phyloP scores from a whole-genome alignment of 2,113 vertebrate genomes.

The Sisor rabdophorus region DNA sequence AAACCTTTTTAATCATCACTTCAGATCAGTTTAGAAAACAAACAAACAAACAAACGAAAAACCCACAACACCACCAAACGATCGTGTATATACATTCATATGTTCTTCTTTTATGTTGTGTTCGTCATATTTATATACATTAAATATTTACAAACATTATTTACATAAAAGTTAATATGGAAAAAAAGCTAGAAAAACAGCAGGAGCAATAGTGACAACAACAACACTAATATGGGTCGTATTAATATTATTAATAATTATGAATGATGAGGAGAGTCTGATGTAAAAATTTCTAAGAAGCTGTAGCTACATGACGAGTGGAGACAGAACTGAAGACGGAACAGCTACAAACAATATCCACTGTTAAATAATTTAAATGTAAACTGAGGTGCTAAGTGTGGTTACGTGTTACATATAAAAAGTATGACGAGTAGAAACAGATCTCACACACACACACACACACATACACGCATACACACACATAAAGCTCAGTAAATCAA shows the following conservation, averaged over 20 bases:
- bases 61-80: too few species aligned
- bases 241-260: constrained; percentile 32
- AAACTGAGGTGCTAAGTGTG: constrained; percentile 59
- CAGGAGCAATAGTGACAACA: constrained; percentile 15
- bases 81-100: constrained; percentile 26
- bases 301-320: constrained; percentile 66
- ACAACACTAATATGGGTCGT: constrained; percentile 57
- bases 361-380: constrained; percentile 67
- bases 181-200: constrained; percentile 9
- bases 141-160: constrained; percentile 46
- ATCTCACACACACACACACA: constrained; percentile 35
- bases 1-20: constrained; percentile 21
- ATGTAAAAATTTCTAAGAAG: constrained; percentile 61
- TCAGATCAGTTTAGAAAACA: constrained; percentile 36
- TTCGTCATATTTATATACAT: constrained; percentile 28
- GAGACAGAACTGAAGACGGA: constrained; percentile 55
- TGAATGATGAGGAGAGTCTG: constrained; percentile 60
- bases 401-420: constrained; percentile 41
- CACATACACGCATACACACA: constrained; percentile 18
- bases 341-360: constrained; percentile 44
- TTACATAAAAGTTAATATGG: constrained; percentile 28
- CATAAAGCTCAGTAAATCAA: constrained; percentile 28
- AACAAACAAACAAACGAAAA: constrained; percentile 8
- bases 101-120: constrained; percentile 25
- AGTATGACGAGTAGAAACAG: constrained; percentile 23